These are phyloP conservation scores for Hemiprocne comata DNA, from an alignment of 2,113 vertebrate species.

Conservation along the genomic window DNA sequence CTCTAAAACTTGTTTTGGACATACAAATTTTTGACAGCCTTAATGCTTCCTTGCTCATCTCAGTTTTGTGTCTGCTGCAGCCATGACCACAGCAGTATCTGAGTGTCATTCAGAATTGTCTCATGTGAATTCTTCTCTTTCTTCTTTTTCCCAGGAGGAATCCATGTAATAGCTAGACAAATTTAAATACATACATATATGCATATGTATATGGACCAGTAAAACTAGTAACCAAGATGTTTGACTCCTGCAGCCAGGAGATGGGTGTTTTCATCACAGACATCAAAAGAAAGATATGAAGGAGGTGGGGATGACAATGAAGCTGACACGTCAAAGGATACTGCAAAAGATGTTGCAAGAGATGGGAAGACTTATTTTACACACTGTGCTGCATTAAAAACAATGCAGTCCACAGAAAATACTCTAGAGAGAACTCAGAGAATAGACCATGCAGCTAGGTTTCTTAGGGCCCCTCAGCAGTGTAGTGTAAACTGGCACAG, in stretches of 20 bases:
- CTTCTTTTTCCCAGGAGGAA: background rate
- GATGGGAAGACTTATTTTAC: background rate
- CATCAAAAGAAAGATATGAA: background rate
- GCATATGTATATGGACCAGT: background rate
- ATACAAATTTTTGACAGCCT: background rate
- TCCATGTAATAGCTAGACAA: background rate
- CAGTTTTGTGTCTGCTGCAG: background rate
- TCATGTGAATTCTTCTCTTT: background rate
- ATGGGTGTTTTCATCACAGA: background rate
- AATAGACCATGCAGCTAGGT: background rate
- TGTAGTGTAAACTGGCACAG: background rate
- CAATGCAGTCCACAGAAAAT: background rate
- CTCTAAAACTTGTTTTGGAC: background rate
- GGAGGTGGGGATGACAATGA: background rate
- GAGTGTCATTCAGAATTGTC: background rate
- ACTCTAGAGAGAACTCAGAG: background rate
- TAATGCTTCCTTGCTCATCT: background rate
- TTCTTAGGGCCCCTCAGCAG: background rate
- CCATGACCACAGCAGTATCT: background rate
- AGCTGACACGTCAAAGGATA: background rate
- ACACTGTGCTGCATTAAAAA: background rate
- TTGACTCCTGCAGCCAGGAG: background rate
- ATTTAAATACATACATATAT: background rate
- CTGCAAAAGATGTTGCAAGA: background rate
- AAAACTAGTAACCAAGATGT: background rate